These are phyloP conservation scores for Corythoichthys intestinalis DNA, from an alignment of 2,113 vertebrate species.

Conservation along the genomic window DNA sequence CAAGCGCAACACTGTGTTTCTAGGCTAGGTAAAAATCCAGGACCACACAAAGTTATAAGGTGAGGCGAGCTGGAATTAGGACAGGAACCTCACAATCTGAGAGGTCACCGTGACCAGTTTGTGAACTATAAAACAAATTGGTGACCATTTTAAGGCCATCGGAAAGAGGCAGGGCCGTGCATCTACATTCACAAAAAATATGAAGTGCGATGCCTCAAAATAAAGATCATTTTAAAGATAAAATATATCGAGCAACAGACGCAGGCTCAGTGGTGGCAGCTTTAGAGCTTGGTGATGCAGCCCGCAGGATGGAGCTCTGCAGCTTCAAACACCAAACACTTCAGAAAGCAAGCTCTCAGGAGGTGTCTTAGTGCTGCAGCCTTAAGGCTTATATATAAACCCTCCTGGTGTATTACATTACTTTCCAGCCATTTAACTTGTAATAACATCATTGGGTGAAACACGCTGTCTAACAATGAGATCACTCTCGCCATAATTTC, in stretches of 20 bases:
- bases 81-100: too few species aligned
- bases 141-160: too few species aligned
- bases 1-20: too few species aligned
- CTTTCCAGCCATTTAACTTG: constrained; percentile 47
- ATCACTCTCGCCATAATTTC: neutral
- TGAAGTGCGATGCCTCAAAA: too few species aligned
- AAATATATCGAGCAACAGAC: constrained; percentile 11
- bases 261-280: constrained; percentile 25
- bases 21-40: too few species aligned
- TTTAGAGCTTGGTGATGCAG: constrained; percentile 26
- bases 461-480: constrained; percentile 35
- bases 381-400: constrained; percentile 15
- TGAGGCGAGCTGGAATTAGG: too few species aligned
- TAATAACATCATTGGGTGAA: constrained; percentile 46
- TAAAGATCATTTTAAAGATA: neutral
- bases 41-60: too few species aligned
- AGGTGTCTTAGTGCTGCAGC: constrained; percentile 25
- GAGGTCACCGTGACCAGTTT: too few species aligned
- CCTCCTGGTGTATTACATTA: constrained; percentile 30
- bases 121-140: too few species aligned
- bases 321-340: constrained; percentile 41
- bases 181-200: too few species aligned
- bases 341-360: constrained; percentile 36
- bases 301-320: constrained; percentile 41
- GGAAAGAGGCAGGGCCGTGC: too few species aligned